These are phyloP conservation scores for Equus quagga DNA, from an alignment of 2,113 vertebrate genomes.

Conservation along the genomic window DNA sequence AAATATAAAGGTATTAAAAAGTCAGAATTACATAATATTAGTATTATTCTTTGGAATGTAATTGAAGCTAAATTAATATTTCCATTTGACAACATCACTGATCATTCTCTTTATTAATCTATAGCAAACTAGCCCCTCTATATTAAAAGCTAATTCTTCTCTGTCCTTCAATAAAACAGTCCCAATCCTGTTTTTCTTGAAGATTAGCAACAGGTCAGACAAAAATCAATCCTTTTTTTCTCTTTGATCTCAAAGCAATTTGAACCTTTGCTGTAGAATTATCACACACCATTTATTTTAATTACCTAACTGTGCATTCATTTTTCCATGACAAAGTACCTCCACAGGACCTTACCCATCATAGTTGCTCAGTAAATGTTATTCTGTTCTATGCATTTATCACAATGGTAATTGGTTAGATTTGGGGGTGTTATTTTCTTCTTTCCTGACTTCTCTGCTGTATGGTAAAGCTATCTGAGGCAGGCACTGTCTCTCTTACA, in stretches of 20 bases:
- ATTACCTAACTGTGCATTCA: not conserved
- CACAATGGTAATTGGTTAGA: not conserved
- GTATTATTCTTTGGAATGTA: not conserved
- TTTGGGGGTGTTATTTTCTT: not conserved
- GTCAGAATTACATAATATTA: not conserved
- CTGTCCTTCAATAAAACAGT: not conserved
- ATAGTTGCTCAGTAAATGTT: not conserved
- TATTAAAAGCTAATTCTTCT: slow-evolving; percentile 6
- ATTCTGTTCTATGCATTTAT: not conserved
- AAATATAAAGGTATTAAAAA: not conserved
- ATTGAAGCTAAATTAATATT: slow-evolving; percentile 36
- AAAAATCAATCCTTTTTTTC: slow-evolving; percentile 28
- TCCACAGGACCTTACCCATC: not conserved
- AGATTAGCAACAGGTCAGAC: not conserved
- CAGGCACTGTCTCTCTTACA: not conserved
- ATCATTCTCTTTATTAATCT: not conserved
- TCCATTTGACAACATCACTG: not conserved
- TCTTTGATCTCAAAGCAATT: slow-evolving; percentile 47
- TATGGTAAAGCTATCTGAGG: not conserved
- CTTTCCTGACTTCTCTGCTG: not conserved
- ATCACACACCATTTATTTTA: slow-evolving; percentile 35
- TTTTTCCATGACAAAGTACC: not conserved
- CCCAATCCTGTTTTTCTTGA: slow-evolving; percentile 33
- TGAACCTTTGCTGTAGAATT: not conserved
- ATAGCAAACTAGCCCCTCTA: not conserved